Evolutionary conservation across 2,113 vertebrate species (phyloP).

Genomic region (Alethe diademata): DNA sequence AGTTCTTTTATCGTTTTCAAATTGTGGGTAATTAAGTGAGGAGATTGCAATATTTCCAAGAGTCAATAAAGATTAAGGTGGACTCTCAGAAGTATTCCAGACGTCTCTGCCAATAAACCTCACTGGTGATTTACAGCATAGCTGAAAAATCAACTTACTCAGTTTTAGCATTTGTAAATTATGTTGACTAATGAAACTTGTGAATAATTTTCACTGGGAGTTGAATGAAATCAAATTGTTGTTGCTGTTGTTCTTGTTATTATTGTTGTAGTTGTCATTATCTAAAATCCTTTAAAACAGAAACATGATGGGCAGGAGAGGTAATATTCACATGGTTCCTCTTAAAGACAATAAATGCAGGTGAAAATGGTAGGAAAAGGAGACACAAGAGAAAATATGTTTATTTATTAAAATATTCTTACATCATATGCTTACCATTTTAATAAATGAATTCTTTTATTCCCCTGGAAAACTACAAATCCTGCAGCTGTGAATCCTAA

Average conservation of each 20-base stretch:
- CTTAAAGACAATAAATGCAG: background rate
- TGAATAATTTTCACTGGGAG: background rate
- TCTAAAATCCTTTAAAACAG: background rate
- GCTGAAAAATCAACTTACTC: background rate
- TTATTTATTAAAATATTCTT: background rate
- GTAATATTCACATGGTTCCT: background rate
- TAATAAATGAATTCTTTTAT: constrained; percentile 95
- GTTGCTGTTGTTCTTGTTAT: background rate
- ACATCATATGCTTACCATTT: constrained; percentile 85
- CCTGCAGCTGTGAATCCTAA: constrained; percentile 95
- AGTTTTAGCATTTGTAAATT: background rate
- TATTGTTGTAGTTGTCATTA: background rate
- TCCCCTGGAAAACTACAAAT: constrained; percentile 98
- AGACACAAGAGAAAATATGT: background rate
- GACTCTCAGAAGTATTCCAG: background rate
- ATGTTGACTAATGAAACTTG: background rate
- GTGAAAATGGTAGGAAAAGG: background rate
- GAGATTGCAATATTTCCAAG: background rate
- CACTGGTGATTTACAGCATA: background rate
- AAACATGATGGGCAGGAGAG: background rate
- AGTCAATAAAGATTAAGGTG: background rate
- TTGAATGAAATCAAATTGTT: background rate
- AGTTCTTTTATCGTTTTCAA: background rate
- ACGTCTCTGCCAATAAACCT: background rate
- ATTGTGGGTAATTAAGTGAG: background rate